Evolutionary conservation across 2,113 vertebrate genomes (phyloP).

Genomic region (Eolophus roseicapilla): DNA sequence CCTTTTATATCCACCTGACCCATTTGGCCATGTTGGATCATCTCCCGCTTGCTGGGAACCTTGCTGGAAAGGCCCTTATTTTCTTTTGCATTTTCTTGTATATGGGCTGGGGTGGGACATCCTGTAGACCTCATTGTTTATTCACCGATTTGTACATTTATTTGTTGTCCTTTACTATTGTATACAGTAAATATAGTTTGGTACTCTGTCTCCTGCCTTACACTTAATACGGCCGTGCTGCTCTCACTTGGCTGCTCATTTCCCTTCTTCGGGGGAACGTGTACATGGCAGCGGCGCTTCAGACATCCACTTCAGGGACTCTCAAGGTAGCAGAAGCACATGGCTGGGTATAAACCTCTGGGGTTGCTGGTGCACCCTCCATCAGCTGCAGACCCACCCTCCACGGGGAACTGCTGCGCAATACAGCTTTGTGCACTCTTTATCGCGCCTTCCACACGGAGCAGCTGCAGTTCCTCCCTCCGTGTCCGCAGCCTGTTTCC

Average conservation of each 20-base stretch:
- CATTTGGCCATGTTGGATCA: not conserved
- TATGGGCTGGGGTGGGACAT: not conserved
- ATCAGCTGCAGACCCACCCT: not conserved
- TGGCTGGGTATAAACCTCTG: not conserved
- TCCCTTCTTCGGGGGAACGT: not conserved
- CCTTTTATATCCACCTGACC: not conserved
- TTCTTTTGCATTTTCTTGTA: not conserved
- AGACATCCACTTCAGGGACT: fast-evolving
- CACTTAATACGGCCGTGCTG: not conserved
- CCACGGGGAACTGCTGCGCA: fast-evolving
- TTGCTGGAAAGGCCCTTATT: not conserved
- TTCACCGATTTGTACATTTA: constrained; percentile 84
- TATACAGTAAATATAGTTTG: constrained; percentile 89
- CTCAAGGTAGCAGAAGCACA: not conserved
- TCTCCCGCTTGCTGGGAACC: not conserved
- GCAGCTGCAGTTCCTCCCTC: not conserved
- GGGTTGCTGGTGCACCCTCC: not conserved
- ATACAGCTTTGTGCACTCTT: fast-evolving
- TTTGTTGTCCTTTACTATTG: constrained; percentile 86
- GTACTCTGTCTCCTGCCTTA: constrained; percentile 71
- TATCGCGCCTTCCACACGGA: fast-evolving
- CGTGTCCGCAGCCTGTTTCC: fast-evolving
- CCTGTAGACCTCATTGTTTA: constrained; percentile 68
- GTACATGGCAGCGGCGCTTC: fast-evolving
- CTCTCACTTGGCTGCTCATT: not conserved